Evolutionary conservation across 1,140 invertebrate genomes (phyloP).

Genomic region (Conopomorpha cramerella): DNA sequence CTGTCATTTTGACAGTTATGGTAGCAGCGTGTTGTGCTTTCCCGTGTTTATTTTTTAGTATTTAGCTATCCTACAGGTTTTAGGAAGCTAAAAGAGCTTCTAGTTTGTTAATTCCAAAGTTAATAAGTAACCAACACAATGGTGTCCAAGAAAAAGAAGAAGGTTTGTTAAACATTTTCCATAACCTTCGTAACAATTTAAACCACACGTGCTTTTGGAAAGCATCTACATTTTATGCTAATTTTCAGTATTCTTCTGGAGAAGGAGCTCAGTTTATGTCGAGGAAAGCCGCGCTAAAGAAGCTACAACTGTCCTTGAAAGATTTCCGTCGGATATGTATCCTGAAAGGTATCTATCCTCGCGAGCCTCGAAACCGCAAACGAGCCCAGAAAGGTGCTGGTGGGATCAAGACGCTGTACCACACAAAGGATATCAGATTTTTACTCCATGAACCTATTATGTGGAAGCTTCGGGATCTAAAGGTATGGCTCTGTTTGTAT

Average conservation of each 20-base stretch:
- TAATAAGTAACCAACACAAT: too few species aligned
- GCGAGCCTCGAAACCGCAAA: conserved; percentile 94
- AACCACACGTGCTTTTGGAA: conserved; percentile 31
- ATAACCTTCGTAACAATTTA: too few species aligned
- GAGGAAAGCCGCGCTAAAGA: conserved; percentile 87
- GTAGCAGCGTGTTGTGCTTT: too few species aligned
- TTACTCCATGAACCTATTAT: conserved; percentile 96
- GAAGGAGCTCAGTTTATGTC: conserved; percentile 91
- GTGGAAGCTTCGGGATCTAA: conserved; percentile 91
- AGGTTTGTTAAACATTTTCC: conserved; percentile 49
- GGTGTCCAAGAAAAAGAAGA: conserved; percentile 69
- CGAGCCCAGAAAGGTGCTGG: conserved; percentile 89
- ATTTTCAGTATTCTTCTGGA: conserved; percentile 79
- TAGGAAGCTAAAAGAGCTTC: too few species aligned
- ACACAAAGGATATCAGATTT: conserved; percentile 97
- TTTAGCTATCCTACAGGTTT: too few species aligned
- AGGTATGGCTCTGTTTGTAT: conserved; percentile 66
- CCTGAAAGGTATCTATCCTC: conserved; percentile 97
- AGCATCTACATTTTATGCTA: too few species aligned
- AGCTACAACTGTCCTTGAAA: conserved; percentile 90
- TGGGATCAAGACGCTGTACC: conserved; percentile 90
- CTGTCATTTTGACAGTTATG: too few species aligned
- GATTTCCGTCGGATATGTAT: conserved; percentile 92
- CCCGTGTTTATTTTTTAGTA: too few species aligned
- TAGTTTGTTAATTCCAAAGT: too few species aligned